phyloP scores from a whole-genome alignment of 2,113 vertebrate species.

The Pitta sordida region DNA sequence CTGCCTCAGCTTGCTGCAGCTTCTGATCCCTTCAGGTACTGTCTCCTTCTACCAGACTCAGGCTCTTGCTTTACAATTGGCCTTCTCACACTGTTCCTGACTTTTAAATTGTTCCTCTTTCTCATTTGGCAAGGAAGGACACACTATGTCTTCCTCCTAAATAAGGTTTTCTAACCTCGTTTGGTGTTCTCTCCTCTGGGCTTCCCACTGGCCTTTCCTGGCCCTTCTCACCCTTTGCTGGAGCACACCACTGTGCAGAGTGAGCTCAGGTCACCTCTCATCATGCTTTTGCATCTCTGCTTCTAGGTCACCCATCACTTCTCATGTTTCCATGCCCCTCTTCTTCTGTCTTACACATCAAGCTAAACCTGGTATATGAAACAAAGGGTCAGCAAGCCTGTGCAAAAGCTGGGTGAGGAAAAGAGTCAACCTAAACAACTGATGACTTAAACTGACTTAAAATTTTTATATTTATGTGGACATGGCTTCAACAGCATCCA shows the following conservation, averaged over 20 bases:
- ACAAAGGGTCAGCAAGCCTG: neutral
- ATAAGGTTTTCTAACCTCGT: neutral
- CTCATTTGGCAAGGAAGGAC: neutral
- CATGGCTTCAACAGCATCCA: neutral
- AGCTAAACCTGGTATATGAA: neutral
- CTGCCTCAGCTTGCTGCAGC: neutral
- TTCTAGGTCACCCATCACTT: neutral
- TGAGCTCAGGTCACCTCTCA: neutral
- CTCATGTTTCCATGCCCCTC: neutral
- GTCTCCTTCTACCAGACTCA: neutral
- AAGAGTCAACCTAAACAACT: neutral
- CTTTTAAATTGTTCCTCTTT: neutral
- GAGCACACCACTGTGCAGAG: neutral
- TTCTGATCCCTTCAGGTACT: neutral
- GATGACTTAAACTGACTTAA: neutral
- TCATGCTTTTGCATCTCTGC: neutral
- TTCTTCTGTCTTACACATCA: neutral
- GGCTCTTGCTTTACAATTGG: neutral
- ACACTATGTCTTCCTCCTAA: neutral
- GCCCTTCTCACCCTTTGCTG: neutral
- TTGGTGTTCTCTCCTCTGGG: neutral
- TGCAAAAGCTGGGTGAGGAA: neutral
- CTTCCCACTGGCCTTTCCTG: neutral
- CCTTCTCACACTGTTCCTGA: neutral
- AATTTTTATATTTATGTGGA: neutral